Evolutionary conservation across 2,113 vertebrate species (phyloP).

Genomic region (Oryzias woworae): DNA sequence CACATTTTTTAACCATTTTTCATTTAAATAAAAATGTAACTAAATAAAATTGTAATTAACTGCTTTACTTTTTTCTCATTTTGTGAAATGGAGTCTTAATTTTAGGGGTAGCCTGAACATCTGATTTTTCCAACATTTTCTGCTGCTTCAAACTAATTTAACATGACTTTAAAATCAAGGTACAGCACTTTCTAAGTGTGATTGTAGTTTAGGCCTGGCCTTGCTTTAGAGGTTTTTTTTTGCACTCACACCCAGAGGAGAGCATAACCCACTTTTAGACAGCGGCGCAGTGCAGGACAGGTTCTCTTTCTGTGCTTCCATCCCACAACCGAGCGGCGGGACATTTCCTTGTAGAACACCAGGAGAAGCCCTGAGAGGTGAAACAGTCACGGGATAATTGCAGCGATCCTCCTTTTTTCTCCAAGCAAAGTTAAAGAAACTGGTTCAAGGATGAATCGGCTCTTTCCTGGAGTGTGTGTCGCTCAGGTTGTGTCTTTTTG

Average conservation of each 20-base stretch:
- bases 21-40: no score
- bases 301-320: slow-evolving; percentile 5
- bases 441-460: slow-evolving; percentile 36
- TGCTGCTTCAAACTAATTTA: no score
- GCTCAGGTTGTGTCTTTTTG: not conserved
- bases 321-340: slow-evolving; percentile 54
- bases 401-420: slow-evolving; percentile 23
- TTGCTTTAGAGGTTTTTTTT: slow-evolving; percentile 14
- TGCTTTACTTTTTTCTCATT: no score
- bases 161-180: no score
- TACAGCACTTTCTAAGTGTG: not conserved
- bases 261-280: slow-evolving; percentile 53
- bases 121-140: no score
- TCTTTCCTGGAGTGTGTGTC: not conserved
- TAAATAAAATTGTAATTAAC: no score
- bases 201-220: slow-evolving; percentile 7
- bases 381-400: slow-evolving; percentile 45
- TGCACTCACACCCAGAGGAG: slow-evolving; percentile 18
- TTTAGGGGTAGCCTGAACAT: no score
- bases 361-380: slow-evolving; percentile 54
- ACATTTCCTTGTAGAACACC: slow-evolving; percentile 63
- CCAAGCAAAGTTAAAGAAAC: slow-evolving; percentile 23
- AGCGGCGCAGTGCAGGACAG: slow-evolving; percentile 27
- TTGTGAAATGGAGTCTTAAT: no score
- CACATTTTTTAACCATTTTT: no score